These are phyloP conservation scores for Torymus auratus DNA, from an alignment of 2,888 invertebrate genomes.

Conservation along the genomic window DNA sequence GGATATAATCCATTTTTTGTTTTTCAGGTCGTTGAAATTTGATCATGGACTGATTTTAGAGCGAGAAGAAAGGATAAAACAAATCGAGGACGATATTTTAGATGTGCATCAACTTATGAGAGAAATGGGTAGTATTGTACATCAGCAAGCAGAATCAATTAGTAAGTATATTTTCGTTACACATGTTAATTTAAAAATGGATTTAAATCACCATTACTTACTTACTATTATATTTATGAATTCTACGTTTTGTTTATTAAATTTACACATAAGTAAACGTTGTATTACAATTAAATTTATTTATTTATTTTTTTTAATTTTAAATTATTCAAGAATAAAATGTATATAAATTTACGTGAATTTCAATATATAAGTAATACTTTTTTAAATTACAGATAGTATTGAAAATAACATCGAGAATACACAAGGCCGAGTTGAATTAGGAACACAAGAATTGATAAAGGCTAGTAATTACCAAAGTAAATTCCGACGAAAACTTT, in stretches of 20 bases:
- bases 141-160: constrained; percentile 84
- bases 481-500: constrained; percentile 85
- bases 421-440: constrained; percentile 85
- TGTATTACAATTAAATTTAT: too few relatives aligned
- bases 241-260: too few relatives aligned
- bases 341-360: background rate
- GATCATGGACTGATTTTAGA: constrained; percentile 89
- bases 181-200: constrained; percentile 21
- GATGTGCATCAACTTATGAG: constrained; percentile 92
- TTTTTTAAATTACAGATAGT: constrained; percentile 81
- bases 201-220: background rate
- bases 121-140: constrained; percentile 84
- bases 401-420: constrained; percentile 90
- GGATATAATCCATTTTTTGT: background rate
- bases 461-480: constrained; percentile 90
- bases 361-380: too few relatives aligned
- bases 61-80: constrained; percentile 86
- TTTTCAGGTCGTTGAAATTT: constrained; percentile 82
- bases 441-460: constrained; percentile 87
- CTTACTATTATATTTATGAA: too few relatives aligned
- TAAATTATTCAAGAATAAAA: constrained; percentile 6
- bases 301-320: too few relatives aligned
- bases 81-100: constrained; percentile 88
- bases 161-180: constrained; percentile 79
- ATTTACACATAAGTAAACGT: too few relatives aligned